Percentiles rank a stretch among this genome's conserved stretches.
phyloP scores from a whole-genome alignment of 2,113 vertebrate species.

The Carassius carassius region DNA sequence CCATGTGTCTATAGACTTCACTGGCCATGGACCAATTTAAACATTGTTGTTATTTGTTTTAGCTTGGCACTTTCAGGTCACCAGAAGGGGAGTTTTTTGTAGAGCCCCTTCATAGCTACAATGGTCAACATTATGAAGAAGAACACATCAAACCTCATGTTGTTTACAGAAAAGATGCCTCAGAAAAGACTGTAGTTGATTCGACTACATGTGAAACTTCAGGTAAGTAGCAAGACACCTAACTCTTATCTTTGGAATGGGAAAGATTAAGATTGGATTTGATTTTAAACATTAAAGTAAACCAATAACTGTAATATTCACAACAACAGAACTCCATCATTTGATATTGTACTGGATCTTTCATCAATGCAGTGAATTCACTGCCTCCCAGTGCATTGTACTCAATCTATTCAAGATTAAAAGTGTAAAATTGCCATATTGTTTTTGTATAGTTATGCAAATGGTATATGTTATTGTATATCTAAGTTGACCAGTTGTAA shows the following conservation, averaged over 20 bases:
- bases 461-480: neutral
- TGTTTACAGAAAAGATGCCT: slow-evolving; percentile 84
- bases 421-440: neutral
- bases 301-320: too few species aligned
- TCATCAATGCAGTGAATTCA: neutral
- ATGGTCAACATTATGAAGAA: slow-evolving; percentile 87
- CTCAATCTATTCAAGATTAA: neutral
- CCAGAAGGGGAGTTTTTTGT: slow-evolving; percentile 95
- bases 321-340: too few species aligned
- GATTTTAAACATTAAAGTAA: too few species aligned
- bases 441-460: neutral
- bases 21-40: slow-evolving; percentile 45
- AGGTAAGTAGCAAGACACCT: slow-evolving; percentile 75
- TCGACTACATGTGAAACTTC: slow-evolving; percentile 82
- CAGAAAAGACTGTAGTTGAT: slow-evolving; percentile 69
- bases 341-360: neutral
- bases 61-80: slow-evolving; percentile 97
- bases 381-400: neutral
- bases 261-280: neutral
- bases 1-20: slow-evolving; percentile 32
- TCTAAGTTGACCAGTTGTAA: neutral
- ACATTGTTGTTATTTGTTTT: slow-evolving; percentile 8
- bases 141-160: slow-evolving; percentile 95
- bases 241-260: neutral
- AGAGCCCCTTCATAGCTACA: slow-evolving; percentile 86